Percentiles rank a stretch among this genome's conserved stretches.
phyloP scores from a whole-genome alignment of 2,113 vertebrate genomes.

The Stegostoma tigrinum region DNA sequence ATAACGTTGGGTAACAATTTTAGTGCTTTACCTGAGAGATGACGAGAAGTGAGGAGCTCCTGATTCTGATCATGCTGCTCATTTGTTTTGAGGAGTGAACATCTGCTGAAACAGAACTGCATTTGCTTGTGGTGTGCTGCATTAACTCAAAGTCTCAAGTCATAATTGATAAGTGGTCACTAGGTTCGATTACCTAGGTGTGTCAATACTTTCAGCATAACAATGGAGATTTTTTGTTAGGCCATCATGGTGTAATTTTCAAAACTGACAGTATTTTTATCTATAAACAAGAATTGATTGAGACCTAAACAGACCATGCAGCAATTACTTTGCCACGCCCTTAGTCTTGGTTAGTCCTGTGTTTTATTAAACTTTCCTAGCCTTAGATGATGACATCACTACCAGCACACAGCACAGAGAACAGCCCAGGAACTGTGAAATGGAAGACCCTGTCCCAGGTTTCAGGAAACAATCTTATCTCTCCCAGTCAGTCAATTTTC shows the following conservation, averaged over 20 bases:
- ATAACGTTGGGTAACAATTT: neutral
- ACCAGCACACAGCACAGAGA: neutral
- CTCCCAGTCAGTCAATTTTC: slow-evolving; percentile 34
- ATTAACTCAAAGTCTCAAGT: neutral
- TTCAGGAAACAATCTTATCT: slow-evolving; percentile 27
- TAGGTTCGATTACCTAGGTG: neutral
- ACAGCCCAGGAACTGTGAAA: neutral
- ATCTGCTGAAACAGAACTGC: neutral
- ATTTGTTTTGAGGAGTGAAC: neutral
- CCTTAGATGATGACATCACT: slow-evolving; percentile 26
- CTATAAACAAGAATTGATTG: neutral
- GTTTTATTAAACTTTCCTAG: neutral
- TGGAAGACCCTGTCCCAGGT: neutral
- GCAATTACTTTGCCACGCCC: neutral
- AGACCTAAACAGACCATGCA: neutral
- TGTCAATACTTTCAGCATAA: neutral
- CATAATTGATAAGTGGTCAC: neutral
- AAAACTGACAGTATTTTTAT: neutral
- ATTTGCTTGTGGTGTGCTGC: neutral
- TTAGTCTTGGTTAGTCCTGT: neutral
- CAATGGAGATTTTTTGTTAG: neutral
- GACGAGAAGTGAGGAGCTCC: neutral
- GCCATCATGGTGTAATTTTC: neutral
- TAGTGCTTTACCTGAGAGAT: neutral
- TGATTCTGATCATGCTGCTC: neutral